These are phyloP conservation scores for Napeogenes inachia DNA, from an alignment of 2,888 invertebrate species.

Conservation along the genomic window DNA sequence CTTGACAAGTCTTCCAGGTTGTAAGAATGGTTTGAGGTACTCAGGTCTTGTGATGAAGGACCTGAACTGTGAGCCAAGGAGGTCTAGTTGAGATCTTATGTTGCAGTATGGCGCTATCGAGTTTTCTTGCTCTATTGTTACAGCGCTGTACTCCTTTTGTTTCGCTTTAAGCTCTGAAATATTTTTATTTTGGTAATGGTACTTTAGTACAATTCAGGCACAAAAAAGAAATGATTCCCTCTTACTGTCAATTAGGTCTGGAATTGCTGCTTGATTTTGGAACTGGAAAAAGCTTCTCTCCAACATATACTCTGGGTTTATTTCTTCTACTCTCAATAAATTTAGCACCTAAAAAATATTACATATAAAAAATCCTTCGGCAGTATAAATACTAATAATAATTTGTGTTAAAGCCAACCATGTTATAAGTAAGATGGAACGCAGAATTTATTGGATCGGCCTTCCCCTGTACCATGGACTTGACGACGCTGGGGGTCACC, in stretches of 20 bases:
- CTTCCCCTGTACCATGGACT: conserved; percentile 89
- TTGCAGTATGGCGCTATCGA: conserved; percentile 89
- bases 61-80: conserved; percentile 85
- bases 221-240: conserved; percentile 26
- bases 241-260: conserved; percentile 90
- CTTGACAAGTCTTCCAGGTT: conserved; percentile 95
- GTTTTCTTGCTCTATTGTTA: conserved; percentile 84
- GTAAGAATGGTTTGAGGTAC: conserved; percentile 94
- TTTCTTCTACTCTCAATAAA: conserved; percentile 97
- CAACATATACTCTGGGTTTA: conserved; percentile 99
- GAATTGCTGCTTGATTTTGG: conserved; percentile 97
- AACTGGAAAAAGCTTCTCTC: conserved; percentile 99
- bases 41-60: conserved; percentile 89
- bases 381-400: neutral
- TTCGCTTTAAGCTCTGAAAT: conserved; percentile 80
- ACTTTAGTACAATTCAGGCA: neutral
- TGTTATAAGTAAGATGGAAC: conserved; percentile 99
- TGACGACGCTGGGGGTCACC: conserved; percentile 87
- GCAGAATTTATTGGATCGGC: conserved; percentile 99
- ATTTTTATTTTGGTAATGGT: too few relatives aligned
- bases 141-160: conserved; percentile 79
- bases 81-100: conserved; percentile 87
- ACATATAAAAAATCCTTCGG: conserved; percentile 9
- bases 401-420: conserved; percentile 80
- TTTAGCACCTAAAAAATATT: conserved; percentile 75